A percentile compares a stretch with the other conserved stretches of the same genome.
Evolutionary conservation across 2,797 vertebrate species (phyloP).

Genomic region (Catostomus latipinnis): DNA sequence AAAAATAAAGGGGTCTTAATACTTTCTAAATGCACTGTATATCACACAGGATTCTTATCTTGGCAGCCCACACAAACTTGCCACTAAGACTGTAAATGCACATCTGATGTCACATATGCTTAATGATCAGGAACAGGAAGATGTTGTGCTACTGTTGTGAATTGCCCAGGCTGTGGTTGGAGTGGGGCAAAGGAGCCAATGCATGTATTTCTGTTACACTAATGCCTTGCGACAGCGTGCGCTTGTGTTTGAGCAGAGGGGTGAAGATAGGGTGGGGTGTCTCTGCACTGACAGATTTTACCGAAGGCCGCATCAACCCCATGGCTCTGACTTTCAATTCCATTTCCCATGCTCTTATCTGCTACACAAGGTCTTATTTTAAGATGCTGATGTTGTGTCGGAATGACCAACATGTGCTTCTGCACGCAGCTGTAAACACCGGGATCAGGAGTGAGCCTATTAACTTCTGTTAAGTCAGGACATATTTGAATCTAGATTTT

Average conservation of each 20-base stretch:
- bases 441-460: slow-evolving; percentile 46
- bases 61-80: slow-evolving; percentile 4
- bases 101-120: slow-evolving; percentile 23
- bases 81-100: slow-evolving; percentile 34
- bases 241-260: slow-evolving; percentile 47
- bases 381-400: slow-evolving; percentile 17
- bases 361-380: slow-evolving; percentile 54
- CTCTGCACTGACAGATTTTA: slow-evolving; percentile 51
- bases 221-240: slow-evolving; percentile 51
- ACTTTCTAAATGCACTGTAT: too few relatives aligned
- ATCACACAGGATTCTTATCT: not conserved
- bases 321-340: slow-evolving; percentile 65
- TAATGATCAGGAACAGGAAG: slow-evolving; percentile 12
- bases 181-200: slow-evolving; percentile 14
- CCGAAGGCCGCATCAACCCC: slow-evolving; percentile 62
- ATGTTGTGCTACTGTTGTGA: slow-evolving; percentile 35
- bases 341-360: slow-evolving; percentile 66
- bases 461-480: slow-evolving; percentile 19
- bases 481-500: slow-evolving; percentile 51
- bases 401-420: slow-evolving; percentile 52
- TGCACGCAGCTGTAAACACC: slow-evolving; percentile 43
- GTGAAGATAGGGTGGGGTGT: slow-evolving; percentile 55
- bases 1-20: too few relatives aligned
- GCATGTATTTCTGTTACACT: slow-evolving; percentile 40
- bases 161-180: slow-evolving; percentile 28